Evolutionary conservation across 2,113 vertebrate species (phyloP), one percentile per base, ranked within the genome.

Genomic region (Ciconia maguari): DNA sequence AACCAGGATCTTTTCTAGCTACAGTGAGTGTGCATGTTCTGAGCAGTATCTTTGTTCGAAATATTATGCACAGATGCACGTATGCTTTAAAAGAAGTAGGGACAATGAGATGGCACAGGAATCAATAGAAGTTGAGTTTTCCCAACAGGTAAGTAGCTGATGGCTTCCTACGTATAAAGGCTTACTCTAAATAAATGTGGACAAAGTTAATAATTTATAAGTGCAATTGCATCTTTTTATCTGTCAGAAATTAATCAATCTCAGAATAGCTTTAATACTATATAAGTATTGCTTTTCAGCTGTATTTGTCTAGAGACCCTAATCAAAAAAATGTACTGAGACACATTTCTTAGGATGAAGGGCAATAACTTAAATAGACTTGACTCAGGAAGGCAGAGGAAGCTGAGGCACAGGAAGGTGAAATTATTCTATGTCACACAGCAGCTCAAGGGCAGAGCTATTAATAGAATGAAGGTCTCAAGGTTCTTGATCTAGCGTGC

Each of bases 381-480:
- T 65, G 62, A 71, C 32, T 66, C 16, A 80, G 61, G 46, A 58
- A 90, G 48, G 64, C 38, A 48, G 65, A 69, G 58, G 62, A 93
- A 44, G 78, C 49, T 41, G 70, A 93, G 30, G 44, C 83, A 93
- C n/a, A 24, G 55, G 38, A 55, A 83, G 64, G 48, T 78, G 13
- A 72, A 69, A 52, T 89, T 79, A 71, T 81, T 90, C 57, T 78
- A 0, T 27, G 21, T 96, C 83, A 46, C 7, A 7, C 21, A 72
- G 57, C 44, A 87, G 46, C 82, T 90, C 54, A 89, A 89, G 88
- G 86, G 69, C 90, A 95, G 79, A 90, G 55, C 38, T 96, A 41
- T 94, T 90, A 90, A 93, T 93, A 96, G 93, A 89, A 52, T 38
- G 44, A 80, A 90, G 46, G 66, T 94, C 79, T 90, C 10, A 2